Percentiles rank a stretch among this genome's conserved stretches.
Conservation (phyloP, 2,888 invertebrate species). For the Atrina japonica region DNA sequence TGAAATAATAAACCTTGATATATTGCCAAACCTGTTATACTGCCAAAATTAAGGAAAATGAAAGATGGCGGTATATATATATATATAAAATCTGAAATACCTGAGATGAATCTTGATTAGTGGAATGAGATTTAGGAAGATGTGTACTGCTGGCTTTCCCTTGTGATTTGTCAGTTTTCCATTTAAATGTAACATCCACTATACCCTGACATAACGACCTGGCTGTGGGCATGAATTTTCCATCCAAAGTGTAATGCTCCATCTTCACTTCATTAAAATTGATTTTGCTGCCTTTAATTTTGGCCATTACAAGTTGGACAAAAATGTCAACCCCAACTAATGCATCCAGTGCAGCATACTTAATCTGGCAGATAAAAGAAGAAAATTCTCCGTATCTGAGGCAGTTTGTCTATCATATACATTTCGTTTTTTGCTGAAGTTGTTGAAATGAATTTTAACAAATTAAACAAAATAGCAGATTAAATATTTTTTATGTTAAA, state of each 20-base stretch:
- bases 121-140: no score
- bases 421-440: no score
- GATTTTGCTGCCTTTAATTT: conserved; percentile 49
- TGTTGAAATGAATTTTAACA: no score
- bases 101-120: no score
- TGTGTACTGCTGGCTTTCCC: neutral
- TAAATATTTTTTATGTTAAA: no score
- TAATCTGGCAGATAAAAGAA: conserved; percentile 65
- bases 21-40: no score
- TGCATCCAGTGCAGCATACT: conserved; percentile 91
- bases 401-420: no score
- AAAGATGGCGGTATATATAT: no score
- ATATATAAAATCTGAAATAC: no score
- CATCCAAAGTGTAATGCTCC: conserved; percentile 27
- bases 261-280: conserved; percentile 15
- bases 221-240: conserved; percentile 55
- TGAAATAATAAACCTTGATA: no score
- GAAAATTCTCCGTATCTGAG: neutral
- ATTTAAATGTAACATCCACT: conserved; percentile 50
- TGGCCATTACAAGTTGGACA: conserved; percentile 63
- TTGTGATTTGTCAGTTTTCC: neutral
- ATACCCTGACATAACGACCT: conserved; percentile 67
- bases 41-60: no score
- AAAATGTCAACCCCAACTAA: conserved; percentile 87
- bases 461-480: no score